Percentiles rank a stretch among this genome's conserved stretches.
Conservation (phyloP, 64 coral and sea anemone species). For the Stylophora pistillata region DNA sequence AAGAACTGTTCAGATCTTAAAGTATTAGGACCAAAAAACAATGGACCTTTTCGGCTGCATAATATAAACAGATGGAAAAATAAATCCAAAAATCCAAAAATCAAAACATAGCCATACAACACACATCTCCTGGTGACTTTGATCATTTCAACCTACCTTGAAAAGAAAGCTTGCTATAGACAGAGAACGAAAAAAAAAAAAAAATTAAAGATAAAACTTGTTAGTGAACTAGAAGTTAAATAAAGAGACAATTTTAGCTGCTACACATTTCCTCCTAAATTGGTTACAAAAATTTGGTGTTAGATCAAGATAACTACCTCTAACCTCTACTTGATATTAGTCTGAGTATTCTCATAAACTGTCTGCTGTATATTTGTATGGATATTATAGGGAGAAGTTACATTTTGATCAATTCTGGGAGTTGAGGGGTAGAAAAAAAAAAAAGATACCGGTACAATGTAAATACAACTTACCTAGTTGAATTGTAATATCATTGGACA, state of each 20-base stretch:
- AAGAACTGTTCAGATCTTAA: background rate
- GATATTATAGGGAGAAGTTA: background rate
- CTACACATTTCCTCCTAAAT: background rate
- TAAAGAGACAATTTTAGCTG: background rate
- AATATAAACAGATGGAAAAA: background rate
- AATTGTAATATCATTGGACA: constrained; percentile 62
- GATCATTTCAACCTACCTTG: constrained; percentile 31
- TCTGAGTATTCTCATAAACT: background rate
- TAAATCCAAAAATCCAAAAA: too few species aligned
- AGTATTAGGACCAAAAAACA: background rate
- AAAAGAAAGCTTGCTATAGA: constrained; percentile 66
- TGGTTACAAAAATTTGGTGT: background rate
- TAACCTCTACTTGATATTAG: background rate
- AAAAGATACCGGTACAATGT: background rate
- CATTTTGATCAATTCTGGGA: too few species aligned
- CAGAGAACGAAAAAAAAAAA: background rate
- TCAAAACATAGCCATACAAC: background rate
- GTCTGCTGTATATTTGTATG: background rate
- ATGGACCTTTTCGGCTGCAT: too few species aligned
- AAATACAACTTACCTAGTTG: constrained; percentile 35
- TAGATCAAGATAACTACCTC: too few species aligned
- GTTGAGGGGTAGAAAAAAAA: too few species aligned
- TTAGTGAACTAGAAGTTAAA: background rate
- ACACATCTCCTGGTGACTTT: background rate
- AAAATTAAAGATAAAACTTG: background rate